Evolutionary conservation across 2,797 vertebrate species (phyloP), one percentile per base, ranked within the genome.

Genomic region (Sitta carolinensis): DNA sequence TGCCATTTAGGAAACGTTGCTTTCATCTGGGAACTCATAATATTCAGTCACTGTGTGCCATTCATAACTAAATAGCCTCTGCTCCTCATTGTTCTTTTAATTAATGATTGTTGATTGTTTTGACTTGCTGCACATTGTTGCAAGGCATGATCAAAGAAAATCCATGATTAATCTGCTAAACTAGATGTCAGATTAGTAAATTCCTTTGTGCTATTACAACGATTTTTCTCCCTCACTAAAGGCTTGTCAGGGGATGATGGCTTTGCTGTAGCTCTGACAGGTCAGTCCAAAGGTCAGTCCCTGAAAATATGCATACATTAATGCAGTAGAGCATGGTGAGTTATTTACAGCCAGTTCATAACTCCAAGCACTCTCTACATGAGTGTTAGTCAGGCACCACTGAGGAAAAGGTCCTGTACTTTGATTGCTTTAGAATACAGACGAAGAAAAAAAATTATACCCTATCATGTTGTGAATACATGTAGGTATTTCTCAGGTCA

Each of bases 61-160:
- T 97, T 97, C 94, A 93, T 91, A 94, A 85, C 87, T 63, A 92
- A 96, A 95, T 97, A 97, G 95, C 84, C 94, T 97, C 96, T 87
- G 89, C 95, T 97, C 95, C 97, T 96, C 97, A 97, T 98, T 97
- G 95, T 98, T 98, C 97, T 92, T 80, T 96, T 98, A 98, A 98
- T 98, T 98, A 98, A 98, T 98, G 96, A 92, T 95, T 95, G 96
- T 95, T 98, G 98, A 98, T 98, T 98, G 97, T 97, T 98, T 96
- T 93, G 96, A 97, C 97, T 98, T 97, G 97, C 95, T 91, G 95
- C 96, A 96, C 93, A 97, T 97, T 97, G 97, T 97, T 97, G 95
- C 97, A 92, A 90, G 94, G 68, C 89, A 86, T 97, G 98, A 98
- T 98, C 98, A 98, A 98, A 98, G 98, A 78, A 86, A 90, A 94